Evolutionary conservation across 2,888 invertebrate species (phyloP).

Genomic region (Coremacera marginata): DNA sequence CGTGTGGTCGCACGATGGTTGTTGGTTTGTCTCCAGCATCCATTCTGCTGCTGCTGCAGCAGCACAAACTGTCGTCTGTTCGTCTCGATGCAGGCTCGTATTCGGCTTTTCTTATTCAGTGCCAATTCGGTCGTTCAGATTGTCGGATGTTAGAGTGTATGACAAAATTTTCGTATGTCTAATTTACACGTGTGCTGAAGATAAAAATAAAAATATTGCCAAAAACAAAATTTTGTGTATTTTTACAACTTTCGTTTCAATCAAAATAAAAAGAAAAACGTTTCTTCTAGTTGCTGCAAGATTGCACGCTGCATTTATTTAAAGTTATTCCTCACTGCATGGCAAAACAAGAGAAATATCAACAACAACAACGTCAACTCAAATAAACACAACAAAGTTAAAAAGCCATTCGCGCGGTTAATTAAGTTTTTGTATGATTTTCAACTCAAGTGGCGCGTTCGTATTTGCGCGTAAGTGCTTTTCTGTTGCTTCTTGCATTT

Average conservation of each 20-base stretch:
- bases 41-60: conserved; percentile 25
- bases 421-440: conserved; percentile 5
- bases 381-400: not conserved
- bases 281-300: not conserved
- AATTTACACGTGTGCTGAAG: conserved; percentile 38
- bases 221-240: not conserved
- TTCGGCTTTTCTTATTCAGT: conserved; percentile 50
- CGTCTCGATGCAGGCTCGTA: conserved; percentile 24
- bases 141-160: conserved; percentile 29
- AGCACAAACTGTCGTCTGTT: conserved; percentile 20
- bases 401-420: not conserved
- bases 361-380: not conserved
- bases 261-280: not conserved
- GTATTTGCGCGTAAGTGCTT: conserved; percentile 13
- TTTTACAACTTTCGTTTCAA: not conserved
- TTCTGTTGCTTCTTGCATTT: not conserved
- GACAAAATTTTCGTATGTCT: conserved; percentile 13
- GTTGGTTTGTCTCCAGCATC: conserved; percentile 15
- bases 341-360: not conserved
- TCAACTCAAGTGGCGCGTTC: conserved; percentile 25
- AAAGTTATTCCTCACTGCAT: not conserved
- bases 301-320: not conserved
- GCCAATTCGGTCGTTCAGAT: conserved; percentile 52
- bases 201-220: not conserved
- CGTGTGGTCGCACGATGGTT: conserved; percentile 9